Evolutionary conservation across 2,888 invertebrate species (phyloP), one percentile per base, ranked within the genome.

Genomic region (Cheilosia pagana): DNA sequence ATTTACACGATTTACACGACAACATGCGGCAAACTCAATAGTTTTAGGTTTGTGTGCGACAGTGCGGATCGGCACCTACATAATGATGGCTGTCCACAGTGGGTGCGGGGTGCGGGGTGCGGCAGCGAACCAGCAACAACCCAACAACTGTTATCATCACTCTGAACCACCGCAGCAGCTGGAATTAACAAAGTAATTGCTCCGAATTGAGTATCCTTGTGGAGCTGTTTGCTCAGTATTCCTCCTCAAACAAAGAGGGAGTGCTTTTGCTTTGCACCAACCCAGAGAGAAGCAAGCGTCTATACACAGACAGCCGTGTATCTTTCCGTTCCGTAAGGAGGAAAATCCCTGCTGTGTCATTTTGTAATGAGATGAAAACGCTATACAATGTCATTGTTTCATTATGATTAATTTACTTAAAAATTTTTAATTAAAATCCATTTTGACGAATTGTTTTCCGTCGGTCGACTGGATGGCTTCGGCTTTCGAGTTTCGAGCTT

Each of bases 391-490:
- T 83, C 83, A 79, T 74, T 74, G 70, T 74, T 79, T 70, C 74
- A 65, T 75, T 83, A 83, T 83, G 83, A 79, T 83, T 83, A 83
- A 83, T 83, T 83, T 79, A 79, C 63, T 78, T 60, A 45, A 63
- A 67, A 50, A 41, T 45, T 68, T 68, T 83, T 83, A 79, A 75
- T 83, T 83, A 74, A 83, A 83, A 83, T 63, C 72, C 82, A 78
- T 78, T 74, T 74, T 74, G 82, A 83, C 68, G 78, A 83, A 83
- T 83, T 83, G 78, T 70, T 78, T 74, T 39, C 67, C n/a, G 35
- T 43, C 21, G 45, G 35, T 43, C 21, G 45, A 53, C 43, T 43
- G 41, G 57, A 39, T 52, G 21, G 19, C 63, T 50, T 41, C 12
- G 35, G 12, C 12, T 35, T 35, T 3, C 43, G 25, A 28, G 21